Evolutionary conservation across 1,140 invertebrate genomes (phyloP).

Genomic region (Dinoponera quadriceps): DNA sequence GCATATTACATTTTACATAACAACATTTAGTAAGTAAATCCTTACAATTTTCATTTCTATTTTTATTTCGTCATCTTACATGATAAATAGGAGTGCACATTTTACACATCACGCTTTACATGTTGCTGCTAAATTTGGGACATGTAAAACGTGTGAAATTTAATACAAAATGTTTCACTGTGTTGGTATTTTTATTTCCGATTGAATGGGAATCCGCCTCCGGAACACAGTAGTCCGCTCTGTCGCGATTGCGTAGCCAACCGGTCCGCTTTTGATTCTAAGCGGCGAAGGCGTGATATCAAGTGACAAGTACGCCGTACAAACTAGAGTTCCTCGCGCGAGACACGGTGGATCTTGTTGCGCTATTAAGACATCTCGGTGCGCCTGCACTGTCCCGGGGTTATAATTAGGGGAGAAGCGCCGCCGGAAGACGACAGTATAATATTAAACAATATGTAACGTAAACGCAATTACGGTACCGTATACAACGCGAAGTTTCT

Average conservation of each 20-base stretch:
- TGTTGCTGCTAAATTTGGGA: neutral
- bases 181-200: neutral
- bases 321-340: constrained; percentile 23
- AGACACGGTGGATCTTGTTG: constrained; percentile 20
- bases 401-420: constrained; percentile 16
- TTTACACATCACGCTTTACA: no score
- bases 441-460: constrained; percentile 1
- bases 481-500: no score
- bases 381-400: neutral
- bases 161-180: no score
- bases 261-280: constrained; percentile 33
- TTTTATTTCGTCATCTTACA: no score
- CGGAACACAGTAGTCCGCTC: neutral
- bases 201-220: neutral
- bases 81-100: no score
- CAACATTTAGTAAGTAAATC: no score
- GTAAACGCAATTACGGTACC: neutral
- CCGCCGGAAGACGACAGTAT: neutral
- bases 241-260: neutral
- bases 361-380: constrained; percentile 44
- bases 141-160: no score
- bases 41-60: no score
- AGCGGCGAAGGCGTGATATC: constrained; percentile 17
- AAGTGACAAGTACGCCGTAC: constrained; percentile 33
- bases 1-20: no score